Conservation (phyloP, 2,888 invertebrate species). For the Protonemura montana region DNA sequence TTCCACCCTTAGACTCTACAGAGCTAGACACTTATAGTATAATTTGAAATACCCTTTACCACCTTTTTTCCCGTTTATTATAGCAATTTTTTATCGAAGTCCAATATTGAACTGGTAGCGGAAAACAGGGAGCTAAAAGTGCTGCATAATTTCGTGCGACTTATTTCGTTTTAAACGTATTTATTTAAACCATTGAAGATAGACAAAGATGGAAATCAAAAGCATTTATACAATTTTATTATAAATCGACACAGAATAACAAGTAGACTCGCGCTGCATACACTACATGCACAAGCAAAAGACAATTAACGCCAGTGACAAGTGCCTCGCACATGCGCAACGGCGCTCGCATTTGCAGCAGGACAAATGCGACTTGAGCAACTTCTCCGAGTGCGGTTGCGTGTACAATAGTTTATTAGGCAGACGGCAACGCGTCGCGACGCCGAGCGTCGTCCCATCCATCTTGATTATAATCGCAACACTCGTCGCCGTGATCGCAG, state of each 20-base stretch:
- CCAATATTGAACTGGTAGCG: neutral
- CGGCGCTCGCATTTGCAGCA: no score
- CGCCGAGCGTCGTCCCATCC: neutral
- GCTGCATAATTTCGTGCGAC: neutral
- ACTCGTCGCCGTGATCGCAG: neutral
- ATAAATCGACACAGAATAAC: no score
- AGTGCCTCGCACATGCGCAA: no score
- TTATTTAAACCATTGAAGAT: no score
- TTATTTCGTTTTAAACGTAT: no score
- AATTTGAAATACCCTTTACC: neutral
- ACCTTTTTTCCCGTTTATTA: constrained; percentile 7
- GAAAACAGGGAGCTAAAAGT: neutral
- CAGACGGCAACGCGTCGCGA: neutral
- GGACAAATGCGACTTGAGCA: neutral
- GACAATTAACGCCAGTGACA: no score
- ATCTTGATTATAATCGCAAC: neutral
- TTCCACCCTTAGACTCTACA: neutral
- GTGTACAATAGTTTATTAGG: neutral
- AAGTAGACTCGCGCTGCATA: no score
- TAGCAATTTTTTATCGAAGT: constrained; percentile 27
- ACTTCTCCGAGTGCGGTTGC: neutral
- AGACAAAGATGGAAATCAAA: no score
- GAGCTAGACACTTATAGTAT: neutral
- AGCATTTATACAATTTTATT: no score
- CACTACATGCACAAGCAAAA: no score